Evolutionary conservation across 2,888 invertebrate genomes (phyloP).

Genomic region (Empis stercorea): DNA sequence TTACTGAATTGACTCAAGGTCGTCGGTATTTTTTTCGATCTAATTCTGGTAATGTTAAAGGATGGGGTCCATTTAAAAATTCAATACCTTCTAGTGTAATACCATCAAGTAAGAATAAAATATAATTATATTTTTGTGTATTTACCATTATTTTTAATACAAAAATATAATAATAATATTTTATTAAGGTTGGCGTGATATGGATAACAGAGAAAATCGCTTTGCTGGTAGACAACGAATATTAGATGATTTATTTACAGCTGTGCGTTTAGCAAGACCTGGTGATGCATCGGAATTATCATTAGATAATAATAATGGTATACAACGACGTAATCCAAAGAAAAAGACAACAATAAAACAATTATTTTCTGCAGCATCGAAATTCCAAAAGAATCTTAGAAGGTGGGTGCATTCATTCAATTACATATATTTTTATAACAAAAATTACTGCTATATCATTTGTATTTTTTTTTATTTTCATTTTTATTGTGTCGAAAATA

Average conservation of each 20-base stretch:
- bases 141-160: not conserved
- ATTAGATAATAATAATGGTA: constrained; percentile 48
- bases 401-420: constrained; percentile 39
- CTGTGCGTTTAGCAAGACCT: constrained; percentile 48
- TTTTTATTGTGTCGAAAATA: no score
- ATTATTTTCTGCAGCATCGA: constrained; percentile 88
- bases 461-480: no score
- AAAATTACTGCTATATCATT: not conserved
- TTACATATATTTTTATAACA: no score
- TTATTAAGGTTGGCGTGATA: constrained; percentile 68
- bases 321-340: constrained; percentile 61
- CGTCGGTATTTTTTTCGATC: constrained; percentile 81
- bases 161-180: not conserved
- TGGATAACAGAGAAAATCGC: constrained; percentile 54
- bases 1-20: constrained; percentile 69
- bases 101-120: constrained; percentile 63
- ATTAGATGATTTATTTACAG: constrained; percentile 59
- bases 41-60: constrained; percentile 85
- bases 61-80: constrained; percentile 65
- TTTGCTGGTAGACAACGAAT: constrained; percentile 56
- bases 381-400: constrained; percentile 87
- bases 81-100: constrained; percentile 75
- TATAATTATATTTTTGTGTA: not conserved
- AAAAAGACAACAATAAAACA: constrained; percentile 85
- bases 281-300: constrained; percentile 51